Base-by-base conservation (phyloP, 2,113 vertebrate genomes). In the Copsychus sechellarum region DNA sequence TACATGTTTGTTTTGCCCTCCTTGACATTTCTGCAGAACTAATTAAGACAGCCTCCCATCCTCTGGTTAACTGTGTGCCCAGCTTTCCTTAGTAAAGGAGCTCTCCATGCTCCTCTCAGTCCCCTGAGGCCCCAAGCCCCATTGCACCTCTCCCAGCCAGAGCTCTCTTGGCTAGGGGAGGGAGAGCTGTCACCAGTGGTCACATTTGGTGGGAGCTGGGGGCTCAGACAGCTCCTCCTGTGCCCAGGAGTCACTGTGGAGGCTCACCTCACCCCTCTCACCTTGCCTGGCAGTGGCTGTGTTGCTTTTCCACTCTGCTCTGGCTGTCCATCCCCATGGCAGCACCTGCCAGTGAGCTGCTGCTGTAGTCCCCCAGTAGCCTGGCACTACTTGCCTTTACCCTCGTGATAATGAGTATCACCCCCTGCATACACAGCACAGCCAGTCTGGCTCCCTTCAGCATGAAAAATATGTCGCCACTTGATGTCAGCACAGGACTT, bases 401-500 rank as follows among this genome's bases (percentile, higher is more conserved):
- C 48, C 54, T 33, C 0, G 0, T 34, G 42, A 12, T 26, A 38
- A 33, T 1, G 5, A 42, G 1, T 12, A 34, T n/a, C 6, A 2
- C 18, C 22, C 9, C 0, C 2, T 12, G 36, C 34, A 12, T 8
- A 12, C 1, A 12, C 61, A 25, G 16, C 9, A 29, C 6, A 4
- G 48, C 25, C 48, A 50, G 18, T 8, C 57, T 67, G 80, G 8
- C 33, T 80, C 54, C 45, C 50, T 79, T 64, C 0, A 0, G 58
- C 36, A 18, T 12, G n/a, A 36, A 48, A 76, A 58, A 26, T 26
- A 11, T 45, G 21, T 81, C 84, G 70, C 97, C 97, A 96, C 95
- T 94, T 90, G 97, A 88, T 95, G 95, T 96, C 96, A 92, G 94
- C 58, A 90, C 88, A 93, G 64, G 81, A 66, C 89, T 92, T 94